Evolutionary conservation across 2,888 invertebrate genomes (phyloP).

Genomic region (Andricus curvator): DNA sequence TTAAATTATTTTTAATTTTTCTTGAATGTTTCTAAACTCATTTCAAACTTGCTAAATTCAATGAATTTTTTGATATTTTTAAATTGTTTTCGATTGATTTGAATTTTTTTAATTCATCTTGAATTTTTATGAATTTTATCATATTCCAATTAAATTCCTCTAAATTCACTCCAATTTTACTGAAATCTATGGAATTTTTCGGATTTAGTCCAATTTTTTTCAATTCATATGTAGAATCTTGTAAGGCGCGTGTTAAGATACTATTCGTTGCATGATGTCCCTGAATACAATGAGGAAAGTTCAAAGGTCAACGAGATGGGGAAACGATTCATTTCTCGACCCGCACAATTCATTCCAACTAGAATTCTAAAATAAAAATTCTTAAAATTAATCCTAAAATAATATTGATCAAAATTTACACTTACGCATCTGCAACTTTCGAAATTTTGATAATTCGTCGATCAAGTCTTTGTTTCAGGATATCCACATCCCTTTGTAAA

Average conservation of each 20-base stretch:
- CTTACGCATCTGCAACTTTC: constrained; percentile 96
- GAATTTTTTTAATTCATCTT: too few relatives aligned
- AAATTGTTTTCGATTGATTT: too few relatives aligned
- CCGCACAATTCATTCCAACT: not conserved
- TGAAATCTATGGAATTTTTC: too few relatives aligned
- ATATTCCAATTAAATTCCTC: too few relatives aligned
- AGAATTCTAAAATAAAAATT: constrained; percentile 5
- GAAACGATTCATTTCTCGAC: constrained; percentile 7
- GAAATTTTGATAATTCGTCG: constrained; percentile 93
- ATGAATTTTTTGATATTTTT: too few relatives aligned
- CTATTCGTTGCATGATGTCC: constrained; percentile 9
- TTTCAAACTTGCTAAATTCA: too few relatives aligned
- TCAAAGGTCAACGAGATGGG: constrained; percentile 17
- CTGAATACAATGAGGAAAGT: constrained; percentile 12
- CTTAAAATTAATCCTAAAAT: not conserved
- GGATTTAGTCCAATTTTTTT: too few relatives aligned
- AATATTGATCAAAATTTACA: constrained; percentile 76
- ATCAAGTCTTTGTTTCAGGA: constrained; percentile 89
- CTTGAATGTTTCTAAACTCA: too few relatives aligned
- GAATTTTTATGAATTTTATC: too few relatives aligned
- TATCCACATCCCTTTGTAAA: constrained; percentile 85
- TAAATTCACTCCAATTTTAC: too few relatives aligned
- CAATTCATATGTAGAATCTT: not conserved
- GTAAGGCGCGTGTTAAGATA: constrained; percentile 19
- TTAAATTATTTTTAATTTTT: too few relatives aligned